phyloP scores from a whole-genome alignment of 2,888 invertebrate species.

The Troilus luridus region DNA sequence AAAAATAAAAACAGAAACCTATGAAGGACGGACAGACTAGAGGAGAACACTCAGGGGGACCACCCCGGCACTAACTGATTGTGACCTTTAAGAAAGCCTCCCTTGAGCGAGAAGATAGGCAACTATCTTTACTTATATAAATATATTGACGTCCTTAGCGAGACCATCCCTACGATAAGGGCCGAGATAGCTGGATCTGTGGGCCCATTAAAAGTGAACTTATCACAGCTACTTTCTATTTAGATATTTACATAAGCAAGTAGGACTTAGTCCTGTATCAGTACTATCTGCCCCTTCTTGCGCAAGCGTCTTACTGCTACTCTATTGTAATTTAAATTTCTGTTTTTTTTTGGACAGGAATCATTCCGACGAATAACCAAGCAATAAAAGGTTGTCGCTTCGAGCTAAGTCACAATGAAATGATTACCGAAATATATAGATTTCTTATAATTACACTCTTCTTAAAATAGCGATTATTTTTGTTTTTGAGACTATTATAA shows the following conservation, averaged over 20 bases:
- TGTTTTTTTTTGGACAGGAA: not conserved
- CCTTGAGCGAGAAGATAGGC: not conserved
- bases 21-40: not conserved
- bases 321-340: not conserved
- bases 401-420: too few species aligned
- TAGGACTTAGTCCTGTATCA: not conserved
- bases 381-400: too few species aligned
- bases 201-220: slow-evolving; percentile 3
- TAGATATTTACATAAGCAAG: slow-evolving; percentile 24
- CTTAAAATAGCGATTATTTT: too few species aligned
- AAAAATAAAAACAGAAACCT: not conserved
- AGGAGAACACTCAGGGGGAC: not conserved
- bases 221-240: slow-evolving; percentile 23
- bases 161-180: not conserved
- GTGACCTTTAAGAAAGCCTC: slow-evolving; percentile 30
- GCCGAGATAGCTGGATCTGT: not conserved
- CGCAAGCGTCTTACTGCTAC: not conserved
- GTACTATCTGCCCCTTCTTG: not conserved
- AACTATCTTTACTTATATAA: slow-evolving; percentile 30
- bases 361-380: too few species aligned
- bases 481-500: too few species aligned
- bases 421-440: too few species aligned
- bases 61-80: not conserved
- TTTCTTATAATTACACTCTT: too few species aligned
- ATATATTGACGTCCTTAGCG: slow-evolving; percentile 26